Conservation (phyloP, 2,888 invertebrate genomes). For the Hartigia nigra region DNA sequence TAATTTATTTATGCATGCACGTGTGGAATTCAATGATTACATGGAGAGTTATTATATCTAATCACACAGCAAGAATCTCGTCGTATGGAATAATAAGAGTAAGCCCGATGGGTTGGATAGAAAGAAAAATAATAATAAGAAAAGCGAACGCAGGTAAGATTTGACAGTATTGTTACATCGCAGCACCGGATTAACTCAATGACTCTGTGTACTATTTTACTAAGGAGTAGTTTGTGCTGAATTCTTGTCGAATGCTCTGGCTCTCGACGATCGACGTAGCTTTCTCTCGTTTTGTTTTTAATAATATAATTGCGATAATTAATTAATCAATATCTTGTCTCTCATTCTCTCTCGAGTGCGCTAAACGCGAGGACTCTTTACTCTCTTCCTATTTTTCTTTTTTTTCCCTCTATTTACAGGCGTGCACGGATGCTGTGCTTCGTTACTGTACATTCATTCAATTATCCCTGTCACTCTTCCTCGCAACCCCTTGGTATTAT, state of each 20-base stretch:
- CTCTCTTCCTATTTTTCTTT: background rate
- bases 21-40: background rate
- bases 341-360: background rate
- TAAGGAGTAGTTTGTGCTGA: background rate
- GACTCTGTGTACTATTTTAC: background rate
- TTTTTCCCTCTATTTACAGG: background rate
- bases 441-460: conserved; percentile 19
- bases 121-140: background rate
- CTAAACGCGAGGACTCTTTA: background rate
- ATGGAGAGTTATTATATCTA: background rate
- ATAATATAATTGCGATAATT: background rate
- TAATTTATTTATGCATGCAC: background rate
- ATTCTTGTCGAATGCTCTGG: background rate
- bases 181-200: background rate
- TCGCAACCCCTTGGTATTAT: background rate
- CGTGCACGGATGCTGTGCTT: background rate
- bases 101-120: background rate
- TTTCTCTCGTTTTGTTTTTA: background rate
- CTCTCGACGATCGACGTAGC: background rate
- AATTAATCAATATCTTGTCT: background rate
- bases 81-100: background rate
- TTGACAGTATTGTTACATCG: background rate
- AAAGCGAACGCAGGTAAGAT: background rate
- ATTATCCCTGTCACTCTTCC: conserved; percentile 2
- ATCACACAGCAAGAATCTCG: background rate